Evolutionary conservation across 1,140 invertebrate species (phyloP), one percentile per base, ranked within the genome.

Genomic region (Trichogramma pretiosum): DNA sequence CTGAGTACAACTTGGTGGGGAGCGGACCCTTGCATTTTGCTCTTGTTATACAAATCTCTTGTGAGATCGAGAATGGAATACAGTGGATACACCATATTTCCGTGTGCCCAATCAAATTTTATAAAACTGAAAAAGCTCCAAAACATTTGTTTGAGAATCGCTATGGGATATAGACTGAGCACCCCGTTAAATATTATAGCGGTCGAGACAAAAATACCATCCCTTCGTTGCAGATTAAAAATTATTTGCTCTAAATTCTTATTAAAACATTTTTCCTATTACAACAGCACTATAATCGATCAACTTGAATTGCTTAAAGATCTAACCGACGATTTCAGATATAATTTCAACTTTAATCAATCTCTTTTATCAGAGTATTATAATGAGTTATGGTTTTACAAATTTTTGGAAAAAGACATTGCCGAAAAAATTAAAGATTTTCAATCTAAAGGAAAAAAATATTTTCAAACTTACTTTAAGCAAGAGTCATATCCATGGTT

Each of bases 101-200:
- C 30, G 3, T 42, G 21, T 10, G 7, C 2, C 9, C 17, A 3
- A 7, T 28, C 24, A 5, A 11, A 5, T 28, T 28, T 28, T 28
- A 28, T 7, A 7, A 28, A 28, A 35, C 17, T 7, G n/a, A 39
- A n/a, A 44, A 51, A 11, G 46, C 48, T 39, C 41, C 14, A 16
- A 44, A 32, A 24, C 36, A 28, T 11, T 7, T 5, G 42, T 3
- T 13, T 53, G 3, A 43, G 51, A 21, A 14, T 32, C 3, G 42
- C 36, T 23, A 24, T 53, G n/a, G 52, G 47, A 14, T 49, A 53
- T 14, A 44, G 41, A 37, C 32, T 5, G 3, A 44, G 44, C 5
- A 50, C 48, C 1, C 53, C 53, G 1, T 41, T 34, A 13, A 48
- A 48, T 37, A 10, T 54, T 16, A 41, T 54, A 10, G 11, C 46